phyloP scores from a whole-genome alignment of 2,797 vertebrate species.

The Triplophysa yarkandensis region DNA sequence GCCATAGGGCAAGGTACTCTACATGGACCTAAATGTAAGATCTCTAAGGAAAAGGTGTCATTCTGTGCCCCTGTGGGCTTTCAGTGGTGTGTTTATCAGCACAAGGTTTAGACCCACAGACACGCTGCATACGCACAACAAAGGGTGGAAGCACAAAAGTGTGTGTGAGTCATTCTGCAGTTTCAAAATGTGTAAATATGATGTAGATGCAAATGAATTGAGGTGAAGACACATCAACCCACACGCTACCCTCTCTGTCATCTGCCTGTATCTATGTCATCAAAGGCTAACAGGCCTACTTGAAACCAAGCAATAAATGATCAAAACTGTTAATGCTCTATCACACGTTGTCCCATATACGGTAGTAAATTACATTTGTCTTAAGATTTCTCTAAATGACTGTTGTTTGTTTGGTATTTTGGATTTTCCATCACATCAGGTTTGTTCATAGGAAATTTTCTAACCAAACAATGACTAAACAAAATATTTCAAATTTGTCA shows the following conservation, averaged over 20 bases:
- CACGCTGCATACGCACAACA: constrained; percentile 42
- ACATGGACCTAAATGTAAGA: not conserved
- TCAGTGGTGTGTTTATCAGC: constrained; percentile 29
- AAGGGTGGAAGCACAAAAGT: constrained; percentile 33
- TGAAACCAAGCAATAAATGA: not conserved
- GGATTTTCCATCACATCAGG: too few relatives aligned
- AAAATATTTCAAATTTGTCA: too few relatives aligned
- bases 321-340: not conserved
- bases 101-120: constrained; percentile 59
- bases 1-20: not conserved
- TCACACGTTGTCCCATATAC: not conserved
- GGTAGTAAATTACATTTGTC: not conserved
- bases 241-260: constrained; percentile 33
- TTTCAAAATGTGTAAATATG: constrained; percentile 86
- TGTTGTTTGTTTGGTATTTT: too few relatives aligned
- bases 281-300: constrained; percentile 13
- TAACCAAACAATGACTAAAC: too few relatives aligned
- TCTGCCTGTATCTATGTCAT: constrained; percentile 9
- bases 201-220: constrained; percentile 75
- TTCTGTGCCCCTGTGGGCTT: constrained; percentile 40
- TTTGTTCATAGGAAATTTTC: too few relatives aligned
- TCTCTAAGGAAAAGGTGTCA: constrained; percentile 17
- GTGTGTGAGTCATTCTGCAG: constrained; percentile 81
- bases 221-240: constrained; percentile 44
- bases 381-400: too few relatives aligned